These are phyloP conservation scores for Dolomedes plantarius DNA, from an alignment of 2,888 invertebrate species.

Conservation along the genomic window DNA sequence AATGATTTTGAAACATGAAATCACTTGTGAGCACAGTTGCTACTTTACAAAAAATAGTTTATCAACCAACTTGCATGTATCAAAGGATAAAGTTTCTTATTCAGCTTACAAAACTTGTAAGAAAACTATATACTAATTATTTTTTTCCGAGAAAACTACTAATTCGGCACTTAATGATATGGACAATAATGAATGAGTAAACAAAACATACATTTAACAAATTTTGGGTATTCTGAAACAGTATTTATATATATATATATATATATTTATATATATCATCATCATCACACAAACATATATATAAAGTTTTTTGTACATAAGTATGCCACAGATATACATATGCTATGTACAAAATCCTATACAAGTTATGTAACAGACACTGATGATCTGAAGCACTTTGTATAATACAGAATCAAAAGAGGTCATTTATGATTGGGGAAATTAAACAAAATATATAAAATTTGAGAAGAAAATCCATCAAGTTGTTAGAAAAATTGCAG, in stretches of 20 bases:
- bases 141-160: conserved; percentile 24
- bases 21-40: conserved; percentile 43
- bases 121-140: conserved; percentile 11
- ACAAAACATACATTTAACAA: conserved; percentile 33
- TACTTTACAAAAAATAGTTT: conserved; percentile 15
- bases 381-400: conserved; percentile 20
- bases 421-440: not conserved
- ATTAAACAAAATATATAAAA: too few species aligned
- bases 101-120: conserved; percentile 4
- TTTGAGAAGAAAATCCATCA: too few species aligned
- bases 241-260: conserved; percentile 56
- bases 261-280: not conserved
- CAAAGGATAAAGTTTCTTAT: conserved; percentile 15
- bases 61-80: not conserved
- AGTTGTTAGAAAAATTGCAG: too few species aligned
- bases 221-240: conserved; percentile 48
- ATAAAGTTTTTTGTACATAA: conserved; percentile 58
- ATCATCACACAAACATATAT: not conserved
- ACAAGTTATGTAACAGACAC: conserved; percentile 29
- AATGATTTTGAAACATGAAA: conserved; percentile 20
- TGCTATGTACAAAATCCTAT: conserved; percentile 63
- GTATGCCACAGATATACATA: conserved; percentile 66
- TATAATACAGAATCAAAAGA: not conserved
- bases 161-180: conserved; percentile 71
- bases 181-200: conserved; percentile 34